These are phyloP conservation scores for Delia radicum DNA, from an alignment of 1,140 invertebrate species.

Conservation along the genomic window DNA sequence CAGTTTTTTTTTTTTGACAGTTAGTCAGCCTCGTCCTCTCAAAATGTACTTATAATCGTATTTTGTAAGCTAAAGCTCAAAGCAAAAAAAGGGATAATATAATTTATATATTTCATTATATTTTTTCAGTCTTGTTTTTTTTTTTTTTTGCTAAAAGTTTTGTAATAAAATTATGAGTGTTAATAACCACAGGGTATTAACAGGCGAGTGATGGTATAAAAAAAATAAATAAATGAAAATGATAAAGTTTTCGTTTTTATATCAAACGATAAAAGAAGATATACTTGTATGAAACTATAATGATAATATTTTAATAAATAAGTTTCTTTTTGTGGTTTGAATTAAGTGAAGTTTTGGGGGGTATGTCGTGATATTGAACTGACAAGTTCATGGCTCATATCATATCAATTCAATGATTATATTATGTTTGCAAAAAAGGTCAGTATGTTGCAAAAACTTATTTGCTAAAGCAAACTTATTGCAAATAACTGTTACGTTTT, in stretches of 20 bases:
- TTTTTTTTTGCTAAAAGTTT: neutral
- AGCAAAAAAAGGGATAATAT: neutral
- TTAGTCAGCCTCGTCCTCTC: neutral
- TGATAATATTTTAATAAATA: too few relatives aligned
- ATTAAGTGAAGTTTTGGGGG: too few relatives aligned
- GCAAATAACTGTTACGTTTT: too few relatives aligned
- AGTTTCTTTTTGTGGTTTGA: too few relatives aligned
- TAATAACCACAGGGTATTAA: conserved; percentile 19
- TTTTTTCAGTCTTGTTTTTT: neutral
- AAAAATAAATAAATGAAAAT: neutral
- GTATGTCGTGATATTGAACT: too few relatives aligned
- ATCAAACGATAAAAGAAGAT: too few relatives aligned
- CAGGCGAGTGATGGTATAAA: neutral
- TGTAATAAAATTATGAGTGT: conserved; percentile 20
- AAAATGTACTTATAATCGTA: neutral
- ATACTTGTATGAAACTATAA: too few relatives aligned
- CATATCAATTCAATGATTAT: too few relatives aligned
- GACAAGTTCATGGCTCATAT: too few relatives aligned
- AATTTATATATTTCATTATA: conserved; percentile 5
- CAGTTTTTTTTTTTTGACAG: neutral
- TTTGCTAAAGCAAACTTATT: too few relatives aligned
- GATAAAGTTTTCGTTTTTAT: neutral
- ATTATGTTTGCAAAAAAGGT: too few relatives aligned
- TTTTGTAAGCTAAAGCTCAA: neutral
- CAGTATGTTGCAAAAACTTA: too few relatives aligned